phyloP scores from a whole-genome alignment of 1,140 invertebrate genomes.

The Alviniconcha marisindica region DNA sequence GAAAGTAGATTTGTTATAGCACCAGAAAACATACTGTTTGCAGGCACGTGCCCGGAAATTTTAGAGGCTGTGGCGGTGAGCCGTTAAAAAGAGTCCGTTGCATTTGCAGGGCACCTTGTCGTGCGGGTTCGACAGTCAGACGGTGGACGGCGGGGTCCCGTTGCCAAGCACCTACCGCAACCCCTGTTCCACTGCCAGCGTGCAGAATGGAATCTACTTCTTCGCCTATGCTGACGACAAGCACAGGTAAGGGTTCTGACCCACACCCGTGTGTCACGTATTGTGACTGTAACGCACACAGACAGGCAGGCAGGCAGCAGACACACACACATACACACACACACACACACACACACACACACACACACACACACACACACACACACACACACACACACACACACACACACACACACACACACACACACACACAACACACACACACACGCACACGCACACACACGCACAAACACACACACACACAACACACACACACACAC shows the following conservation, averaged over 20 bases:
- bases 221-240: constrained; percentile 51
- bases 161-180: constrained; percentile 33
- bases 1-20: no score
- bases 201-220: constrained; percentile 52
- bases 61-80: no score
- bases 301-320: neutral
- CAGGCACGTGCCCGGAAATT: no score
- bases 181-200: constrained; percentile 53
- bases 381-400: neutral
- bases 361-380: neutral
- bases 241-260: constrained; percentile 50
- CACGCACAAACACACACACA: no score
- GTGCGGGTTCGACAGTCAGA: constrained; percentile 2
- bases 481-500: no score
- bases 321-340: no score
- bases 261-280: no score
- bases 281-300: no score
- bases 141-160: neutral
- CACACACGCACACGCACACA: no score
- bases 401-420: neutral
- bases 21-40: no score
- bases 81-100: no score
- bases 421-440: no score
- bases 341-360: neutral
- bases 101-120: constrained; percentile 27